Percentiles rank a stretch among this genome's conserved stretches.
phyloP scores from a whole-genome alignment of 1,140 invertebrate genomes.

The Hypsibius dujardini region DNA sequence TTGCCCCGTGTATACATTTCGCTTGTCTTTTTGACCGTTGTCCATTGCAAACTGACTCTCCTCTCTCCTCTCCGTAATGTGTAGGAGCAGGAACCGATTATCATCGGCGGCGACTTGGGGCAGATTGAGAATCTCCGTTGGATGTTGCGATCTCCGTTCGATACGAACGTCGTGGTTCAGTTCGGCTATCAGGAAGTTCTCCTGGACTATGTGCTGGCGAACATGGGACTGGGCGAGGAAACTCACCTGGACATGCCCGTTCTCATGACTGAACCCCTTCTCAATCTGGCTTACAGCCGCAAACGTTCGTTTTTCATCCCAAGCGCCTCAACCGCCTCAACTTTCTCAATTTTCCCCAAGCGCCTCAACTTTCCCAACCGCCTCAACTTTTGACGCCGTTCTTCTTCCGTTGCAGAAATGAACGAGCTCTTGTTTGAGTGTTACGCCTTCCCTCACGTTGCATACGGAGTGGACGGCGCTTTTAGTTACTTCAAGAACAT shows the following conservation, averaged over 20 bases:
- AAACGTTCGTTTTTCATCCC: slow-evolving; percentile 46
- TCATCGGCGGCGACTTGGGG: slow-evolving; percentile 78
- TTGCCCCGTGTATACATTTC: background rate
- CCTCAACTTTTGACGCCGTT: no score
- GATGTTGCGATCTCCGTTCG: slow-evolving; percentile 73
- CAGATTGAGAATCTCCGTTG: slow-evolving; percentile 80
- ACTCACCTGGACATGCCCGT: slow-evolving; percentile 61
- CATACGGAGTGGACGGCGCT: slow-evolving; percentile 68
- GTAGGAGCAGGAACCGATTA: slow-evolving; percentile 42
- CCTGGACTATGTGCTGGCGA: slow-evolving; percentile 72
- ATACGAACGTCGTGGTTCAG: slow-evolving; percentile 77
- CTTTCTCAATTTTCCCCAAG: no score
- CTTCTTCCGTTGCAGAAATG: slow-evolving; percentile 52
- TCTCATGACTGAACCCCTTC: slow-evolving; percentile 67
- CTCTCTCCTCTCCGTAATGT: no score
- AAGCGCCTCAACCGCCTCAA: no score
- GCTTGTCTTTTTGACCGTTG: background rate
- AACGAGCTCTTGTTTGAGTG: slow-evolving; percentile 84
- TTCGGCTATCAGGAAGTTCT: slow-evolving; percentile 69
- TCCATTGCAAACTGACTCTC: no score
- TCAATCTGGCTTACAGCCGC: slow-evolving; percentile 75
- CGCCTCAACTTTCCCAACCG: no score
- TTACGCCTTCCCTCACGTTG: slow-evolving; percentile 62
- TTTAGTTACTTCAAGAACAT: slow-evolving; percentile 44
- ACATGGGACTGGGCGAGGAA: slow-evolving; percentile 66